Conservation (phyloP, 2,797 vertebrate species). For the Borostomias antarcticus region DNA sequence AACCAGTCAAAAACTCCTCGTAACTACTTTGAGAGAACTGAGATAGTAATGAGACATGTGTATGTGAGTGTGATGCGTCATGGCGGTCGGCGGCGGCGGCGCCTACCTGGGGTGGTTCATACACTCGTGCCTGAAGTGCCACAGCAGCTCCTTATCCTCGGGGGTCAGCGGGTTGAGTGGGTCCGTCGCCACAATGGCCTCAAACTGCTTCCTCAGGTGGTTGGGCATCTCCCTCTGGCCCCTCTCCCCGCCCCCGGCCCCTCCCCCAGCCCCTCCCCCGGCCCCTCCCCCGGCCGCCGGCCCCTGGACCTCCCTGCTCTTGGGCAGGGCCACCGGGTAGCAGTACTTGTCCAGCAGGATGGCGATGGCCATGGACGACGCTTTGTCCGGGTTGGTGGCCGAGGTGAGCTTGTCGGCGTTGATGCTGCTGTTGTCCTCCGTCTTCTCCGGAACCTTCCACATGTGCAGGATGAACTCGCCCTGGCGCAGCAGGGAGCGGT, state of each 20-base stretch:
- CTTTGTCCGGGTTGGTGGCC: slow-evolving; percentile 95
- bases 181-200: slow-evolving; percentile 90
- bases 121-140: slow-evolving; percentile 96
- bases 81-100: neutral
- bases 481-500: slow-evolving; percentile 91
- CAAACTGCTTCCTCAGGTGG: slow-evolving; percentile 94
- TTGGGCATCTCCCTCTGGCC: slow-evolving; percentile 95
- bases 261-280: slow-evolving; percentile 66
- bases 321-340: slow-evolving; percentile 94
- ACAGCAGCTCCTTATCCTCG: slow-evolving; percentile 96
- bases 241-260: slow-evolving; percentile 78
- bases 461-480: slow-evolving; percentile 97
- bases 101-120: slow-evolving; percentile 90
- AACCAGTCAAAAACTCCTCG: neutral
- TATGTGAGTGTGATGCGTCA: no score
- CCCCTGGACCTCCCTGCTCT: slow-evolving; percentile 77
- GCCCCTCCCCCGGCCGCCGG: slow-evolving; percentile 78
- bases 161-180: slow-evolving; percentile 93
- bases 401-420: slow-evolving; percentile 98
- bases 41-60: neutral
- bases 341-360: slow-evolving; percentile 94
- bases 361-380: slow-evolving; percentile 91
- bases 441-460: slow-evolving; percentile 97
- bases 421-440: slow-evolving; percentile 92
- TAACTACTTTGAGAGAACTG: neutral